Base-by-base conservation (phyloP, 2,888 invertebrate genomes). In the Acanthopleura granulata region DNA sequence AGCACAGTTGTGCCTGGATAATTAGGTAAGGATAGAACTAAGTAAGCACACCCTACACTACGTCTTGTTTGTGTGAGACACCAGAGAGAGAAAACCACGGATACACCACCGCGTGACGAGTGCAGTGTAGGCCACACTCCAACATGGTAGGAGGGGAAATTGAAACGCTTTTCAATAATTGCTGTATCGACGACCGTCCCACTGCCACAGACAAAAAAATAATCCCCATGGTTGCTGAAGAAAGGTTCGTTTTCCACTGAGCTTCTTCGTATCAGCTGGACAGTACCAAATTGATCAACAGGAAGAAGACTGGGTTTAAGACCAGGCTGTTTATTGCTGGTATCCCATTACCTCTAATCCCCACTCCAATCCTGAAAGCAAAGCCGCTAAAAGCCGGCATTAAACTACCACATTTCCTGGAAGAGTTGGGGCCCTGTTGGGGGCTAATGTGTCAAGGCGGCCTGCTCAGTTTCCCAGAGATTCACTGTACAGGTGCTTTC, bases 151-250 rank as follows among this genome's bases (percentile, higher is more conserved):
- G 22, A 57, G 57, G 57, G 57, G 57, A 57, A 57, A 57, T 57
- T 57, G 57, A 57, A 57, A 57, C 57, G 57, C 57, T 57, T 57
- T 57, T 57, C 57, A 12, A 57, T 57, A 57, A 57, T 57, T 57
- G 57, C 57, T 12, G 12, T 57, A 57, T 57, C 57, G 57, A 57
- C 57, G 22, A 22, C 57, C 6, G 57, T n/a, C n/a, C 57, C 40
- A 40, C 57, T 57, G 22, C 57, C 22, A n/a, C 57, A 57, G 57
- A 57, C 57, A 57, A 57, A 57, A 40, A 57, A 57, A 57, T 57
- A 57, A 57, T 57, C 57, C 57, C 22, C n/a, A 9, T 22, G 6
- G 22, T 57, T 57, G 6, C n/a, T n/a, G 22, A 57, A 22, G 57
- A 57, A 57, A 57, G 57, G 57, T 57, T 57, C 22, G 57, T 57